phyloP scores from a whole-genome alignment of 23 tunicate species.

The Corella eumyota region DNA sequence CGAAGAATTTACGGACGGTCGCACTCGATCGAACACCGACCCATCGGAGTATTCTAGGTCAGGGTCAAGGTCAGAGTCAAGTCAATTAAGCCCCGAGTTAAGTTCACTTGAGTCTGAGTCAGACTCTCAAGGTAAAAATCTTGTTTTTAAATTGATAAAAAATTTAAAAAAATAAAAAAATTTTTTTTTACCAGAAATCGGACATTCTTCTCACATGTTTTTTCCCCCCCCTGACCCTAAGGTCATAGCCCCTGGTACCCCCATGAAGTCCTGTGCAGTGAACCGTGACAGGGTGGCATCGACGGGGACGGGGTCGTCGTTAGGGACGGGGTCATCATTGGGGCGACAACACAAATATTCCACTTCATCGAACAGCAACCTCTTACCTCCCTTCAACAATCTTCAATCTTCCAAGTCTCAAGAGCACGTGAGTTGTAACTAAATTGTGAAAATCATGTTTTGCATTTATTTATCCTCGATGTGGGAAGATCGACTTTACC shows the following conservation, averaged over 20 bases:
- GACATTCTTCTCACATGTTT: too few species aligned
- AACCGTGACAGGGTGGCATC: slow-evolving; percentile 29
- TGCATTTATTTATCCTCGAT: too few species aligned
- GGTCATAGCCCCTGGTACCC: too few species aligned
- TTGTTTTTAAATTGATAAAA: too few species aligned
- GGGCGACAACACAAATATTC: slow-evolving; percentile 15
- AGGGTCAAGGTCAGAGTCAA: too few species aligned
- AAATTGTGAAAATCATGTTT: too few species aligned
- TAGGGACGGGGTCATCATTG: slow-evolving; percentile 10
- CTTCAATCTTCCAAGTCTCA: slow-evolving; percentile 40
- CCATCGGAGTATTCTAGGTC: too few species aligned
- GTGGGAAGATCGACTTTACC: not conserved
- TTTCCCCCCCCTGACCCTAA: too few species aligned
- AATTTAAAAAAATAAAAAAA: too few species aligned
- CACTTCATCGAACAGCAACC: slow-evolving; percentile 2
- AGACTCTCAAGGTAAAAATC: not conserved
- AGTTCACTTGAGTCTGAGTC: slow-evolving; percentile 41
- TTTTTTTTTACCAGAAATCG: too few species aligned
- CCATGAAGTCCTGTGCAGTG: not conserved
- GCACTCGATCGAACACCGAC: slow-evolving; percentile 32
- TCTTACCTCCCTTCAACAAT: slow-evolving; percentile 38
- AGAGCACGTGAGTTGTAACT: slow-evolving; percentile 31
- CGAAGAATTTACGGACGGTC: not conserved
- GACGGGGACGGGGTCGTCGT: slow-evolving; percentile 14
- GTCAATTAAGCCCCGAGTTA: too few species aligned